Percentiles rank a stretch among this genome's conserved stretches.
Evolutionary conservation across 1,140 invertebrate species (phyloP).

Genomic region (Euglossa dilemma): DNA sequence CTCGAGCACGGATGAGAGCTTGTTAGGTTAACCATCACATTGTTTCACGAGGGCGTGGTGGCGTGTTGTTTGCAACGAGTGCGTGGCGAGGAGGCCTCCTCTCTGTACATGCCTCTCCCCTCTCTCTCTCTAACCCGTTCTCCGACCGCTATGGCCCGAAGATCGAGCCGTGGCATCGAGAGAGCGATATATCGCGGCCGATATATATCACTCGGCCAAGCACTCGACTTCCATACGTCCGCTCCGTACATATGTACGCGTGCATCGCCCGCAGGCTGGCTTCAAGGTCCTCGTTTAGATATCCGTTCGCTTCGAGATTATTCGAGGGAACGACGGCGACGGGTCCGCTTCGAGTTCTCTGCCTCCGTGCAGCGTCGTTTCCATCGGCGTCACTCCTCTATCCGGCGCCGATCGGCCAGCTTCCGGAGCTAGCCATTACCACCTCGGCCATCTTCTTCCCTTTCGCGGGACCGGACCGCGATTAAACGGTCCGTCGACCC

Average conservation of each 20-base stretch:
- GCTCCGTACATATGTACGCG: slow-evolving; percentile 52
- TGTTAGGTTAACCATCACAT: slow-evolving; percentile 74
- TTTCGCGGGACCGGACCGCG: slow-evolving; percentile 41
- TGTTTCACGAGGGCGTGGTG: slow-evolving; percentile 70
- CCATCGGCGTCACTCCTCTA: background rate
- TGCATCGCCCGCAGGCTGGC: slow-evolving; percentile 56
- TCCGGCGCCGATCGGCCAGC: slow-evolving; percentile 53
- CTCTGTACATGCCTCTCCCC: slow-evolving; percentile 8
- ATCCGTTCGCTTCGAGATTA: slow-evolving; percentile 63
- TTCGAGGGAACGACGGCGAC: slow-evolving; percentile 49
- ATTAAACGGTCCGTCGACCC: slow-evolving; percentile 64
- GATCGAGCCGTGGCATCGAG: slow-evolving; percentile 60
- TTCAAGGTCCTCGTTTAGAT: slow-evolving; percentile 67
- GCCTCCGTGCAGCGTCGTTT: background rate
- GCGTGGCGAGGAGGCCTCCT: slow-evolving; percentile 26
- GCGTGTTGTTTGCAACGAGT: slow-evolving; percentile 51
- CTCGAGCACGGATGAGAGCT: slow-evolving; percentile 64
- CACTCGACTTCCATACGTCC: slow-evolving; percentile 52
- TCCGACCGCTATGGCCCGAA: slow-evolving; percentile 41
- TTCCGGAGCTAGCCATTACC: slow-evolving; percentile 64
- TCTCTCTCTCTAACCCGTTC: slow-evolving; percentile 6
- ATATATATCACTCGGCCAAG: slow-evolving; percentile 64
- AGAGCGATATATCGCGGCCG: slow-evolving; percentile 64
- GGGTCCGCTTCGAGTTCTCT: background rate
- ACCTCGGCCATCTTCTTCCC: slow-evolving; percentile 62